These are phyloP conservation scores for Zapornia atra DNA, from an alignment of 2,113 vertebrate genomes.

Conservation along the genomic window DNA sequence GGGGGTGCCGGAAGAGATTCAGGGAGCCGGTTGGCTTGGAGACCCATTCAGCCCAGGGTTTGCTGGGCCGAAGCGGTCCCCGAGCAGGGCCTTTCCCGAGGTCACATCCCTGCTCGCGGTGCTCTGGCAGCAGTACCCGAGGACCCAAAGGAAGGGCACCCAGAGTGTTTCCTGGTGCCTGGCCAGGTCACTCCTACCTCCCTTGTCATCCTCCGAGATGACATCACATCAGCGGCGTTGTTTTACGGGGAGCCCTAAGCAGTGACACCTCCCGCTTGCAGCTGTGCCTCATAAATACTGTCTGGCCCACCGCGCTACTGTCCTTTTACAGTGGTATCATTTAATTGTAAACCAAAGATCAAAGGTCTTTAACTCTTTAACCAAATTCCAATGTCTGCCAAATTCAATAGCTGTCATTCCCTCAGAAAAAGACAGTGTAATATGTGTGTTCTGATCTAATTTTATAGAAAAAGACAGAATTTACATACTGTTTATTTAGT, in stretches of 20 bases:
- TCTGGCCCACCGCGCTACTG: conserved; percentile 63
- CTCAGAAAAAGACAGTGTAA: conserved; percentile 88
- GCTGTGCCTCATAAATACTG: conserved; percentile 60
- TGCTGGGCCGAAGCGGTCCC: background rate
- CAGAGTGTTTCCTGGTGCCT: background rate
- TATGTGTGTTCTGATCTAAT: conserved; percentile 99
- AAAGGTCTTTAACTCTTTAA: conserved; percentile 99
- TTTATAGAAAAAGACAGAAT: conserved; percentile 95
- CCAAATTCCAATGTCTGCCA: conserved; percentile 96
- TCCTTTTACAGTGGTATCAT: conserved; percentile 76
- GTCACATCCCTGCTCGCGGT: accelerated
- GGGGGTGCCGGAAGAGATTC: no score
- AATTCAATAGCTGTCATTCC: conserved; percentile 98
- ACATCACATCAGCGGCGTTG: background rate
- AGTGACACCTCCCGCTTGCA: conserved; percentile 62
- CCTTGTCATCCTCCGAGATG: background rate
- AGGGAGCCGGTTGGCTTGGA: background rate
- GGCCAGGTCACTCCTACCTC: background rate
- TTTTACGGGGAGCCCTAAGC: conserved; percentile 14
- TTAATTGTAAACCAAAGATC: conserved; percentile 88
- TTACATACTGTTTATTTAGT: conserved; percentile 99
- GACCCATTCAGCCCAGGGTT: background rate
- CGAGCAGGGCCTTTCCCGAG: background rate
- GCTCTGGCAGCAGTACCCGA: background rate
- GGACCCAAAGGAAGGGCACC: background rate